Percentiles rank a stretch among this genome's conserved stretches.
These are phyloP conservation scores for Tachuris rubrigastra DNA, from an alignment of 2,113 vertebrate species.

Conservation along the genomic window DNA sequence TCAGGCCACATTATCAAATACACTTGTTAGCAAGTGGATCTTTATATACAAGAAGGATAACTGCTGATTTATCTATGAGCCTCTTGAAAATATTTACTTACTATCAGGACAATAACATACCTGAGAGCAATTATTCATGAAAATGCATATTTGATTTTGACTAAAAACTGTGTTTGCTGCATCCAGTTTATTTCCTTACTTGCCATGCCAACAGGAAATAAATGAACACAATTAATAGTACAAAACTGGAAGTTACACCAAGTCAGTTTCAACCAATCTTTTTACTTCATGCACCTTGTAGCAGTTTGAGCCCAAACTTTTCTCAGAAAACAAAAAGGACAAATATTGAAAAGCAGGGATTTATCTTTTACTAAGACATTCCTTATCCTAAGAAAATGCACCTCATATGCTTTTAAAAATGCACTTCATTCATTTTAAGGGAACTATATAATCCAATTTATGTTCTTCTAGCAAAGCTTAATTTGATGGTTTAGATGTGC, in stretches of 20 bases:
- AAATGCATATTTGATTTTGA: neutral
- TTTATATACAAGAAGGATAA: neutral
- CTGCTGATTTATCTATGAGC: neutral
- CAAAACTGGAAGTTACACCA: neutral
- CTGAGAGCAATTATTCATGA: neutral
- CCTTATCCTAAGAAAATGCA: neutral
- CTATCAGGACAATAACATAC: neutral
- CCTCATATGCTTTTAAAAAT: neutral
- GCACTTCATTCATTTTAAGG: neutral
- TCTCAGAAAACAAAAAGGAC: neutral
- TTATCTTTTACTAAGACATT: neutral
- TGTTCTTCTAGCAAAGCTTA: neutral
- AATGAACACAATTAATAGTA: neutral
- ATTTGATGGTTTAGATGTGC: neutral
- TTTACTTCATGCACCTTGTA: neutral
- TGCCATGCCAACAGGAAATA: neutral
- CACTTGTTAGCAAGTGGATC: neutral
- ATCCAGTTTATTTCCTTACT: neutral
- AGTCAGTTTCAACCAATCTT: neutral
- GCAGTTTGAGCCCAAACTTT: neutral
- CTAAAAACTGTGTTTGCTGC: neutral
- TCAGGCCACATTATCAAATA: neutral
- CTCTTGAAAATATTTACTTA: neutral
- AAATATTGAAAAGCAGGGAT: neutral
- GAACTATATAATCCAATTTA: neutral